A percentile compares a stretch with the other conserved stretches of the same genome.
These are phyloP conservation scores for Boloria selene DNA, from an alignment of 2,888 invertebrate species.

Conservation along the genomic window DNA sequence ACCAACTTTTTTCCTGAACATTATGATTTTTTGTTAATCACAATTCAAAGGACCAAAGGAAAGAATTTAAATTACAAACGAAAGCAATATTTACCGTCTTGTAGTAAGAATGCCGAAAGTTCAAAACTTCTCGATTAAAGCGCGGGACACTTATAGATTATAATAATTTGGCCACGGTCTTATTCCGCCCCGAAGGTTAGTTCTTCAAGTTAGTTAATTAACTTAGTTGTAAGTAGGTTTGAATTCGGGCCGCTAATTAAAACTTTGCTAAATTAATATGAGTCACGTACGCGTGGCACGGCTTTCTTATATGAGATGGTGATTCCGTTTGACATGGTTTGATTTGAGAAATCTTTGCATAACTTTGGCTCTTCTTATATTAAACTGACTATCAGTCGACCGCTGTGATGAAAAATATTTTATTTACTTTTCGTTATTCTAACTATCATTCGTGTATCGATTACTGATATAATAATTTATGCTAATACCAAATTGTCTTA, in stretches of 20 bases:
- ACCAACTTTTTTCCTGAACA: neutral
- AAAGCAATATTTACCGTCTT: conserved; percentile 12
- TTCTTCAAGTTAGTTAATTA: conserved; percentile 53
- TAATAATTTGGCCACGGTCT: conserved; percentile 41
- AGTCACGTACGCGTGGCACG: conserved; percentile 51
- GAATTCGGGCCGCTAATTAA: conserved; percentile 58
- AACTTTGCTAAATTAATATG: conserved; percentile 52
- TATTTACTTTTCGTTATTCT: too few relatives aligned
- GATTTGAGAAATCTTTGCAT: conserved; percentile 16
- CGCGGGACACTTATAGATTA: conserved; percentile 38
- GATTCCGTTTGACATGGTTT: conserved; percentile 16
- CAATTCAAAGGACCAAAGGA: neutral
- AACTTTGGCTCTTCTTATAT: neutral
- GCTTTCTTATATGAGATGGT: conserved; percentile 29
- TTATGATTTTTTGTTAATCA: neutral
- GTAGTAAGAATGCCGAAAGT: conserved; percentile 22
- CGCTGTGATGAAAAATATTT: neutral
- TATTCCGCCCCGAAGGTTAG: conserved; percentile 40
- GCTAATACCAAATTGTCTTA: too few relatives aligned
- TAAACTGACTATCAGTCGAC: neutral
- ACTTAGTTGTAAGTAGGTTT: conserved; percentile 59
- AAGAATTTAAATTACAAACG: conserved; percentile 10
- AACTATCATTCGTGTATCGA: too few relatives aligned
- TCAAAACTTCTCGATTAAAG: conserved; percentile 33
- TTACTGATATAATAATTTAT: too few relatives aligned